These are phyloP conservation scores for Oryzias dopingdopingensis DNA, from an alignment of 2,797 vertebrate genomes.

Conservation along the genomic window DNA sequence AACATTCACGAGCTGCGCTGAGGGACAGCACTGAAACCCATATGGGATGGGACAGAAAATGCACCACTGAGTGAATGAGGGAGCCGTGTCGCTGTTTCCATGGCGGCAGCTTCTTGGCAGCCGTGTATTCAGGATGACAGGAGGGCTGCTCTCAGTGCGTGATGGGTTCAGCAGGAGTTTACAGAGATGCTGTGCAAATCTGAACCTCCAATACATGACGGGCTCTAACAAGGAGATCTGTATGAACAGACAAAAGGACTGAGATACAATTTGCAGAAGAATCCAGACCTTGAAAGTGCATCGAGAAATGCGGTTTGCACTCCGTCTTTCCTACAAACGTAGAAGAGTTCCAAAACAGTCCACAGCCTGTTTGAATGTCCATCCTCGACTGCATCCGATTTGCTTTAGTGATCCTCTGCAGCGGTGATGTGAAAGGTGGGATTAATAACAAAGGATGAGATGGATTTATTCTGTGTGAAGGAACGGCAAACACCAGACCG, in stretches of 20 bases:
- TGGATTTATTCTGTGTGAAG: slow-evolving; percentile 11
- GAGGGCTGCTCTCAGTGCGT: slow-evolving; percentile 39
- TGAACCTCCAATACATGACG: slow-evolving; percentile 14
- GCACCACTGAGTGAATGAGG: slow-evolving; percentile 44
- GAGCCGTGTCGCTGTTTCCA: slow-evolving; percentile 55
- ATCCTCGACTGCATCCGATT: slow-evolving; percentile 22
- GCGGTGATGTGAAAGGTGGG: slow-evolving; percentile 18
- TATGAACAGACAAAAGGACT: slow-evolving; percentile 1
- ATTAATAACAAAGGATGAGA: slow-evolving; percentile 28
- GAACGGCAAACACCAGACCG: slow-evolving; percentile 6
- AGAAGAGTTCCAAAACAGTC: too few species aligned
- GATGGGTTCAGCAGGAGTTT: slow-evolving; percentile 74
- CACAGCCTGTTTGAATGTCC: slow-evolving; percentile 4
- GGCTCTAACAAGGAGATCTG: slow-evolving; percentile 15
- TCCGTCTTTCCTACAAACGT: too few species aligned
- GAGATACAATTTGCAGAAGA: too few species aligned
- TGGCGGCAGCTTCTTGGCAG: slow-evolving; percentile 63
- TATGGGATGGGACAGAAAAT: slow-evolving; percentile 35
- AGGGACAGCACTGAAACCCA: slow-evolving; percentile 19
- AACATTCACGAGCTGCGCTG: slow-evolving; percentile 21
- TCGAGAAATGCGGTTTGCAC: too few species aligned
- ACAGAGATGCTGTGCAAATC: slow-evolving; percentile 40
- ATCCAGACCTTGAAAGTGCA: slow-evolving; percentile 1
- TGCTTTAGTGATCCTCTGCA: slow-evolving; percentile 13
- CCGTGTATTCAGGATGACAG: slow-evolving; percentile 56